phyloP scores from a whole-genome alignment of 1,140 invertebrate genomes.

The Hormaphis cornu region DNA sequence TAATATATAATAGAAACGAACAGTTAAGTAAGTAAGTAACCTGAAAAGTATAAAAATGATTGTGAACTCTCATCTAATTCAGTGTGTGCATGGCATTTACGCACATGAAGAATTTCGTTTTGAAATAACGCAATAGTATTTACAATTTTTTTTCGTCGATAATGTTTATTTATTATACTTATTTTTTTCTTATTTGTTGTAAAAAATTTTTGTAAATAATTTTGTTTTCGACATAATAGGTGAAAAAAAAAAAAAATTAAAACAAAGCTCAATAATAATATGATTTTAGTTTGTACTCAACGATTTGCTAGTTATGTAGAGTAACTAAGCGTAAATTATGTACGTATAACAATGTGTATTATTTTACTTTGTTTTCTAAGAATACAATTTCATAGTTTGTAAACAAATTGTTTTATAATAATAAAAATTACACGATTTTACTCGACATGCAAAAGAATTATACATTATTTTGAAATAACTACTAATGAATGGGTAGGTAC shows the following conservation, averaged over 20 bases:
- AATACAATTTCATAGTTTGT: neutral
- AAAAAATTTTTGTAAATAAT: neutral
- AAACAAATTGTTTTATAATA: neutral
- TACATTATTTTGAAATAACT: neutral
- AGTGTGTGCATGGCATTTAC: no score
- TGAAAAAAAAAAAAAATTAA: neutral
- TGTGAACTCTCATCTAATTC: no score
- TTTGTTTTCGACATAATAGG: neutral
- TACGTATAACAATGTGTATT: neutral
- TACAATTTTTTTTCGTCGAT: neutral
- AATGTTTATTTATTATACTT: neutral
- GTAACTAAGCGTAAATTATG: no score
- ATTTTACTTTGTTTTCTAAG: neutral
- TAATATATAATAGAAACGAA: no score
- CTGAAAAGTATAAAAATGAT: no score
- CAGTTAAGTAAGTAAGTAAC: no score
- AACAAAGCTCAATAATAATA: conserved; percentile 3
- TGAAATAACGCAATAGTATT: conserved; percentile 8
- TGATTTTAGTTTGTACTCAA: neutral
- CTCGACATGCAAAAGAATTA: neutral
- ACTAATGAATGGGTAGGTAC: no score
- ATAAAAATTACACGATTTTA: neutral
- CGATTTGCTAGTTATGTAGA: neutral
- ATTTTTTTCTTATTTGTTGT: neutral
- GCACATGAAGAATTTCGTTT: no score